phyloP scores from a whole-genome alignment of 2,113 vertebrate genomes.

The Callipepla californica region DNA sequence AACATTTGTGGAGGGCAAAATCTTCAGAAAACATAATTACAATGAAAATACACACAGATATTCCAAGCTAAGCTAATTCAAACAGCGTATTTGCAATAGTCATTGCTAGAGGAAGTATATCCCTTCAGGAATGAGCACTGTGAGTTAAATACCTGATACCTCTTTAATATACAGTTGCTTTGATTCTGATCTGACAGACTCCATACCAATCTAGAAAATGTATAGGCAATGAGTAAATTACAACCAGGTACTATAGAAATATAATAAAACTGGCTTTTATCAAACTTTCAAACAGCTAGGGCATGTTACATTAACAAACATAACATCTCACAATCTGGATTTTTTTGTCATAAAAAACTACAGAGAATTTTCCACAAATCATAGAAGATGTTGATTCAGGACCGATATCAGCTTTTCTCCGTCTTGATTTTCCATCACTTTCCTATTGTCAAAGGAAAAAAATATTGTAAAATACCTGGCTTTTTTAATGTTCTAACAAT shows the following conservation, averaged over 20 bases:
- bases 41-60: not conserved
- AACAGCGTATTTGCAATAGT: not conserved
- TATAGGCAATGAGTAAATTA: not conserved
- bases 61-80: not conserved
- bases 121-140: not conserved
- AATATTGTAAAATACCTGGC: not conserved
- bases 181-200: not conserved
- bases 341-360: not conserved
- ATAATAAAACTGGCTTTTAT: not conserved
- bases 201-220: not conserved
- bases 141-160: not conserved
- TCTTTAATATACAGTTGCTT: not conserved
- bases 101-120: accelerated
- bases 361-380: not conserved
- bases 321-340: not conserved
- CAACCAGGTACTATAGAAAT: not conserved
- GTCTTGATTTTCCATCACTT: not conserved
- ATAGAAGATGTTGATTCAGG: not conserved
- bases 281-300: not conserved
- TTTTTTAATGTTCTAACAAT: not conserved
- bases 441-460: not conserved
- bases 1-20: not conserved
- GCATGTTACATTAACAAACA: not conserved
- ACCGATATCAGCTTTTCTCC: not conserved
- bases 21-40: not conserved